Evolutionary conservation across 2,888 invertebrate genomes (phyloP), one percentile per base, ranked within the genome.

Genomic region (Euspilapteryx auroguttella): DNA sequence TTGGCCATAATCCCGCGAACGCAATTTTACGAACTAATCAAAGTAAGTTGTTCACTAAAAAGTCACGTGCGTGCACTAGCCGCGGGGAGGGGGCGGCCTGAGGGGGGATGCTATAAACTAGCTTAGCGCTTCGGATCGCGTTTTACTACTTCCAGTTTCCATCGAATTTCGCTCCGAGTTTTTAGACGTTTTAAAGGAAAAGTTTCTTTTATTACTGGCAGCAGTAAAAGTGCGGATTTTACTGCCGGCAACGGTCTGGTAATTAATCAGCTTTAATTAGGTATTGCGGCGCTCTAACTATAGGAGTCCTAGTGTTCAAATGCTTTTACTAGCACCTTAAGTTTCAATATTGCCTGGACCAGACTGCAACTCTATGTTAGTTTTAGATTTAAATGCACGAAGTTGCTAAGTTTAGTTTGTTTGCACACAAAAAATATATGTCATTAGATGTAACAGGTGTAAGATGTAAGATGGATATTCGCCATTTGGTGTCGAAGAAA

Each of bases 201-300:
- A 65, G 49, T 63, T 59, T 37, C 55, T 64, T 66, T 57, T 39
- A 34, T 38, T 38, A 40, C 45, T 43, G 12, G 14, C 33, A 27
- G 40, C 39, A 39, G 43, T 47, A 41, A 51, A 54, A 49, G 55
- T 50, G 53, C 36, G 37, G 44, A 43, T 44, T 65, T 66, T 59
- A 65, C 52, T 56, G 35, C 45, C 32, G 39, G 49, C 52, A 49
- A n/a, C 52, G 55, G 47, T 41, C 39, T 31, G 38, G 58, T 57
- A 51, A 65, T 65, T 65, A 68, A 61, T 63, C 61, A 61, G 55
- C 63, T 68, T 66, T 68, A 61, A 68, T 65, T 64, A 52, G 49
- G 45, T 46, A 49, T 47, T 37, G 36, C 39, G 44, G 17, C 12
- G 6, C 17, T 17, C 17, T 6, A n/a, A n/a, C n/a, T n/a, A n/a